phyloP scores from a whole-genome alignment of 2,797 vertebrate genomes.

The Tauraco hartlaubi region DNA sequence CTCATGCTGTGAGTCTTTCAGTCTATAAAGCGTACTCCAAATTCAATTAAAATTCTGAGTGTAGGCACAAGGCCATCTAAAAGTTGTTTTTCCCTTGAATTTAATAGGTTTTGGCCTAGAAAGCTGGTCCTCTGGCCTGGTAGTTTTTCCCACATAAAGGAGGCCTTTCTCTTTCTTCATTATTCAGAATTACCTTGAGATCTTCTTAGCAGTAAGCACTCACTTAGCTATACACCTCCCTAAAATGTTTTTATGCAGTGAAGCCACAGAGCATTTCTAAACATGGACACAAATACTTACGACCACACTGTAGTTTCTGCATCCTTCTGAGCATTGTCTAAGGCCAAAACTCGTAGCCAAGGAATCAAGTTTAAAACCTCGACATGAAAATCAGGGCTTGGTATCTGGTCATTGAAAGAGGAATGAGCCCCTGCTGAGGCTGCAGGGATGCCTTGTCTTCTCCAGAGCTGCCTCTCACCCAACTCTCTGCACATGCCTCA shows the following conservation, averaged over 20 bases:
- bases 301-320: not conserved
- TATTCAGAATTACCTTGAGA: not conserved
- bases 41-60: constrained; percentile 63
- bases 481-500: not conserved
- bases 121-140: not conserved
- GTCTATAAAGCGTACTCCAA: constrained; percentile 40
- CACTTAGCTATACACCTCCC: not conserved
- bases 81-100: constrained; percentile 55
- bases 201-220: constrained; percentile 17
- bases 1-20: not conserved
- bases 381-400: not conserved
- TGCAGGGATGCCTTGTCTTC: not conserved
- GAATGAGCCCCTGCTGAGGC: not conserved
- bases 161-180: constrained; percentile 9
- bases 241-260: not conserved
- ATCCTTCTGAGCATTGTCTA: not conserved
- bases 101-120: constrained; percentile 58
- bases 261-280: constrained; percentile 21
- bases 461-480: not conserved
- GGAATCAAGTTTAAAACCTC: not conserved
- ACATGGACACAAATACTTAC: not conserved
- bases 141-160: constrained; percentile 9
- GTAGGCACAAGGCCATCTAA: constrained; percentile 61
- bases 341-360: not conserved
- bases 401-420: accelerated